Conservation (phyloP, 2,888 invertebrate genomes). For the Drosophila formosana region DNA sequence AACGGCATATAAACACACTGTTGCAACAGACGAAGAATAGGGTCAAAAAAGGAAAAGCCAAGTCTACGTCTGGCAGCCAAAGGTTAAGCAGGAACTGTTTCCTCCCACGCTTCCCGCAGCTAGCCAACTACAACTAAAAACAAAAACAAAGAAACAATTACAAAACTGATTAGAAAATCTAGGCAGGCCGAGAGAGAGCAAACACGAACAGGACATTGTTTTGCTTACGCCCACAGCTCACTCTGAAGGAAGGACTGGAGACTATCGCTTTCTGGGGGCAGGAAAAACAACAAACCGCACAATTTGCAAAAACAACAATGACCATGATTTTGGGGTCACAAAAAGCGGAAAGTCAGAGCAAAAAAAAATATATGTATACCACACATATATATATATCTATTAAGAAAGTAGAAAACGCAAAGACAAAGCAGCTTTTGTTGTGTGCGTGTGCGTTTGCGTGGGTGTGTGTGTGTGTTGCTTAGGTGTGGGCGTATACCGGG, state of each 20-base stretch:
- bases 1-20: conserved; percentile 34
- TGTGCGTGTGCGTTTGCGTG: conserved; percentile 1
- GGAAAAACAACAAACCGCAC: conserved; percentile 68
- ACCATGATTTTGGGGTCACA: conserved; percentile 61
- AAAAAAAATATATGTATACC: conserved; percentile 29
- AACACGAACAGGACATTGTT: conserved; percentile 70
- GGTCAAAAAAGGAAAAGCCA: not conserved
- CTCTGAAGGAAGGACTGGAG: not conserved
- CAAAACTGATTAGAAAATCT: conserved; percentile 81
- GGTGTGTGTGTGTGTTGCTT: conserved; percentile 21
- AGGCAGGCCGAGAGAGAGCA: conserved; percentile 40
- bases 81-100: conserved; percentile 48
- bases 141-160: conserved; percentile 71
- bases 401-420: conserved; percentile 34
- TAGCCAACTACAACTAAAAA: conserved; percentile 25
- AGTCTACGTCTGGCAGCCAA: conserved; percentile 52
- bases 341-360: conserved; percentile 24
- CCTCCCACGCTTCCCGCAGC: conserved; percentile 18
- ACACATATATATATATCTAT: conserved; percentile 4
- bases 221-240: conserved; percentile 62
- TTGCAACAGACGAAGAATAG: conserved; percentile 11
- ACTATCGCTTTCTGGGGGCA: conserved; percentile 7
- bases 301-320: conserved; percentile 78
- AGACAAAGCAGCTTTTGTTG: conserved; percentile 23
- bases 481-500: conserved; percentile 51